Evolutionary conservation across 2,113 vertebrate species (phyloP).

Genomic region (Lates calcarifer): DNA sequence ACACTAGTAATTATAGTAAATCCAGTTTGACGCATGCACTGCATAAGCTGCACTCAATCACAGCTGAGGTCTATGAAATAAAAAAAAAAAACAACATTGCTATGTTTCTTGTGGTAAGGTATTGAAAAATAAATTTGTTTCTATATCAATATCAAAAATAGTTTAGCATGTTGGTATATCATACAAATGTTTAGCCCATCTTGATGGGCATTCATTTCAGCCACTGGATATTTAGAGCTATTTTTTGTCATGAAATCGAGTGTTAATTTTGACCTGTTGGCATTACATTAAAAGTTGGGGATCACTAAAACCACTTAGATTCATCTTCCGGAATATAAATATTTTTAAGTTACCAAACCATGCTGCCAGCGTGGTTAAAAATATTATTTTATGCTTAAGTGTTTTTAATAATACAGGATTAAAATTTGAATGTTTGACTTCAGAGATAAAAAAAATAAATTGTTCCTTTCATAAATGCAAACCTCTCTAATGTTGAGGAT

Average conservation of each 20-base stretch:
- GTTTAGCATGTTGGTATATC: background rate
- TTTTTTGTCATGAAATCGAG: no score
- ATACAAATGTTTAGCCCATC: background rate
- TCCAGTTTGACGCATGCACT: no score
- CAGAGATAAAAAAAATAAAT: background rate
- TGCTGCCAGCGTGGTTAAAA: background rate
- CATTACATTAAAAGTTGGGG: background rate
- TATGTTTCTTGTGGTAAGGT: background rate
- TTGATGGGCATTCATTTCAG: background rate
- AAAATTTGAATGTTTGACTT: background rate
- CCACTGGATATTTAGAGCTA: background rate
- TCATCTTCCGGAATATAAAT: background rate
- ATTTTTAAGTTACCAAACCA: background rate
- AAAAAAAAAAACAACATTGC: background rate
- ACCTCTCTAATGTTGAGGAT: background rate
- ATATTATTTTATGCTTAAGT: background rate
- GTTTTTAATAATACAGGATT: background rate
- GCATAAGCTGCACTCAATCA: background rate
- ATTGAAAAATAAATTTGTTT: background rate
- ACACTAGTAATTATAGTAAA: no score
- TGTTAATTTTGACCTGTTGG: background rate
- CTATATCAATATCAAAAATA: background rate
- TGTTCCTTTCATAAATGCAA: background rate
- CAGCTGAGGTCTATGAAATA: background rate
- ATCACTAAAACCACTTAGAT: background rate